Base-by-base conservation (phyloP, 2,888 invertebrate species). In the Mesorhabditis sp. region DNA sequence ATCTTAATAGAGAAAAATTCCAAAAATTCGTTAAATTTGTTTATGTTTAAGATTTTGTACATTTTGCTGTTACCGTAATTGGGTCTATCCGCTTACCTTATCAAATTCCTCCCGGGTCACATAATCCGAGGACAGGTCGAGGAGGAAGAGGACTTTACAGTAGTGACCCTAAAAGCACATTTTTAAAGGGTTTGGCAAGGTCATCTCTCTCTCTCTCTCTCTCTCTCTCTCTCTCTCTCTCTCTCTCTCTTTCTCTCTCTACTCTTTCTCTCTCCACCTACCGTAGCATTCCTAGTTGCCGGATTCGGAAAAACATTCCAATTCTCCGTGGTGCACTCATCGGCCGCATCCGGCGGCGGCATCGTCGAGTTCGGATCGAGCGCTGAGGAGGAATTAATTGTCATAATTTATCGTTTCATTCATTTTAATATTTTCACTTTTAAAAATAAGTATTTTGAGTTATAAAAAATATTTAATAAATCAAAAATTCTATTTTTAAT, bases 161-260 rank as follows among this genome's bases (percentile, higher is more conserved):
- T 50, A 50, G n/a, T 50, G 58, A 50, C 58, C n/a, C 58, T 50
- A 50, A 10, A 50, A 50, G 58, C n/a, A 50, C 7, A 50, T 50
- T n/a, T 13, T 13, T 50, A 50, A 50, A 13, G n/a, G 28, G 28
- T 28, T 28, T 28, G 28, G 28, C 28, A 28, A 28, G 28, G 28
- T 28, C 28, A 28, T n/a, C 28, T 28, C 28, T 28, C 28, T 28
- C 28, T 28, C 28, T 28, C 28, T 28, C 28, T 28, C 28, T 28
- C 28, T 28, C 28, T 28, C 28, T 28, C 28, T 28, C 28, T 28
- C 28, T 28, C 28, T 28, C 28, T 28, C 28, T 28, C 28, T 28
- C 28, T 28, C 28, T 28, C 28, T 28, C 28, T 28, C 28, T 28
- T 28, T 1, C 28, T 50, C n/a, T 13, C 58, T 10, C 10, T n/a